Evolutionary conservation across 2,797 vertebrate genomes (phyloP).

Genomic region (Sebastiscus albofasciatus): DNA sequence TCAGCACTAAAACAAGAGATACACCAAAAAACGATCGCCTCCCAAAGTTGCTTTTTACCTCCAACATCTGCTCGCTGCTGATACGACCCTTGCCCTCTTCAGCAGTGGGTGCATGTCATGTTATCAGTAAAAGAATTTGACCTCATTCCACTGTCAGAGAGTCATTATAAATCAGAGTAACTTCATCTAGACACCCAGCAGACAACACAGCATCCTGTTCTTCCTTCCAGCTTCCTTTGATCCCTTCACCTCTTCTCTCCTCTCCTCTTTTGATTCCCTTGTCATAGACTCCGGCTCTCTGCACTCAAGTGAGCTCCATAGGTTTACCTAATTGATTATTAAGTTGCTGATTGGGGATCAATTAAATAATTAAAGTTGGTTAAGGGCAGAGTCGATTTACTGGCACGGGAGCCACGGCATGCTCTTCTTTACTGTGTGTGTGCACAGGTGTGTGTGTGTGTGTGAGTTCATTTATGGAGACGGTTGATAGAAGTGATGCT

Average conservation of each 20-base stretch:
- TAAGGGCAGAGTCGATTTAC: conserved; percentile 74
- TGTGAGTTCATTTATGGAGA: conserved; percentile 7
- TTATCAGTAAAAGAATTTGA: neutral
- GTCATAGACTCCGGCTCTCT: conserved; percentile 66
- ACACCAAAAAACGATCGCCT: neutral
- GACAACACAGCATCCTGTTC: neutral
- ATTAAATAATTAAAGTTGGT: conserved; percentile 86
- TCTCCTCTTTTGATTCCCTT: conserved; percentile 49
- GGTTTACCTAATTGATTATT: conserved; percentile 86
- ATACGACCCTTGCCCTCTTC: neutral
- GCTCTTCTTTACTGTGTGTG: neutral
- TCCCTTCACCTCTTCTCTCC: neutral
- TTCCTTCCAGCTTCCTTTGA: neutral
- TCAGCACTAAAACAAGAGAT: neutral
- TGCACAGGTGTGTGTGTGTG: conserved; percentile 16
- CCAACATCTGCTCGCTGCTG: neutral
- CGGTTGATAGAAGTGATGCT: conserved; percentile 27
- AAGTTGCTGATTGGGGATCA: conserved; percentile 83
- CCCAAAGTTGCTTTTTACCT: neutral
- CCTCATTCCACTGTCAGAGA: neutral
- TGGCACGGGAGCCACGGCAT: conserved; percentile 44
- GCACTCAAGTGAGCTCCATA: conserved; percentile 72
- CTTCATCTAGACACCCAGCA: neutral
- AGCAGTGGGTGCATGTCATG: neutral
- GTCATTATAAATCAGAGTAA: neutral